These are phyloP conservation scores for Macaca fascicularis DNA, from an alignment of 2,113 vertebrate species.

Conservation along the genomic window DNA sequence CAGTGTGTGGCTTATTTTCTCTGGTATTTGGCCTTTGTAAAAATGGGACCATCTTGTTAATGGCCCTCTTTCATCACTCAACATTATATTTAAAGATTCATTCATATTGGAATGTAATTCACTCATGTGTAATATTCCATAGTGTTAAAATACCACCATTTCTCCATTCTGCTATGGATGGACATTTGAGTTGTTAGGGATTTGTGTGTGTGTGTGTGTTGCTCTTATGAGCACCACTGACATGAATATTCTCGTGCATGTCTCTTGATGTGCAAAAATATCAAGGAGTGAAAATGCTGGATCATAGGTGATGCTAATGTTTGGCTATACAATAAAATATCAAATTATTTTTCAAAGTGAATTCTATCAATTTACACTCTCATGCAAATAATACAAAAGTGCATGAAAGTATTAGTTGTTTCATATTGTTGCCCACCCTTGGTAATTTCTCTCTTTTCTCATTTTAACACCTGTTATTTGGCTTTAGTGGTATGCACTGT, in stretches of 20 bases:
- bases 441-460: background rate
- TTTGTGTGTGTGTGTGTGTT: background rate
- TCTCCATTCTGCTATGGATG: background rate
- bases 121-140: background rate
- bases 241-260: background rate
- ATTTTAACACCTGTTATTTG: background rate
- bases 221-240: background rate
- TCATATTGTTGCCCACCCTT: background rate
- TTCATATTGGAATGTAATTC: background rate
- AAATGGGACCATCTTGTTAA: background rate
- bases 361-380: background rate
- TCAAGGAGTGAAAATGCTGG: background rate
- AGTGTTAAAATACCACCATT: background rate
- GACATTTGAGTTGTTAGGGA: background rate
- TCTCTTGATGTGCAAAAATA: background rate
- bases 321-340: background rate
- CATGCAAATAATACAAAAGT: background rate
- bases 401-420: background rate
- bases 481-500: accelerated
- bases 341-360: background rate
- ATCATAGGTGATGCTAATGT: background rate
- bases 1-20: background rate
- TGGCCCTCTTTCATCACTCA: background rate
- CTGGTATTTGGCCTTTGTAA: background rate
- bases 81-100: background rate